phyloP scores from a whole-genome alignment of 2,888 invertebrate species.

The Thereva unica region DNA sequence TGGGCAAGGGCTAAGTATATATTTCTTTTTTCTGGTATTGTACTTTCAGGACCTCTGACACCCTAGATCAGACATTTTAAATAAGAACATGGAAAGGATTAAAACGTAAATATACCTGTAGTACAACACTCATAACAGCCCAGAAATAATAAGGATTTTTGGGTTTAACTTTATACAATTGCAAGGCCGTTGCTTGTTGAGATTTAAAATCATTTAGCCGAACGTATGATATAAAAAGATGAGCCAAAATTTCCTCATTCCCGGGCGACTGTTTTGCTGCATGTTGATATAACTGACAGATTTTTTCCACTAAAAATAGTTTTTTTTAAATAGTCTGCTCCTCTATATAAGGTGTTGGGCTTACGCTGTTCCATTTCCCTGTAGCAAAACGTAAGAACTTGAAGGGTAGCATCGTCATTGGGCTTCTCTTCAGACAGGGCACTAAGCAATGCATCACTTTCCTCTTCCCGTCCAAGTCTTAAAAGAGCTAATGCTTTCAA shows the following conservation, averaged over 20 bases:
- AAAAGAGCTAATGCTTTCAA: conserved; percentile 90
- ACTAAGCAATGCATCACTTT: conserved; percentile 76
- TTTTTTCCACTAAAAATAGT: conserved; percentile 73
- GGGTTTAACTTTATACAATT: conserved; percentile 85
- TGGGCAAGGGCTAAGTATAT: conserved; percentile 87
- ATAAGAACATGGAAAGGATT: conserved; percentile 16
- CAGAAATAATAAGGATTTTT: conserved; percentile 98
- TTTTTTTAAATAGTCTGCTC: conserved; percentile 3
- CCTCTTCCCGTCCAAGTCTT: conserved; percentile 81
- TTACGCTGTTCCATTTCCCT: conserved; percentile 89
- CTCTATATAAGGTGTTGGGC: conserved; percentile 47
- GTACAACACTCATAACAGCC: conserved; percentile 95
- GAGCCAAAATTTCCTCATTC: conserved; percentile 90
- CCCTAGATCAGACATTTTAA: conserved; percentile 48
- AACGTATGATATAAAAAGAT: conserved; percentile 95
- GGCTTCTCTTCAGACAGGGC: conserved; percentile 79
- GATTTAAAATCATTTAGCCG: conserved; percentile 85
- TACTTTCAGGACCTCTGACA: conserved; percentile 59
- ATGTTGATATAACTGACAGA: conserved; percentile 86
- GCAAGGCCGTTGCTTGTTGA: conserved; percentile 88
- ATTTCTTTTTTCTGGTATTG: conserved; percentile 64
- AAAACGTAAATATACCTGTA: conserved; percentile 69
- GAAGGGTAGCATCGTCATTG: conserved; percentile 89
- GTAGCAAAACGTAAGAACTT: conserved; percentile 94
- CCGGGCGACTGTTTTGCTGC: conserved; percentile 83